Conservation (phyloP, 2,113 vertebrate species). For the Petaurus breviceps region DNA sequence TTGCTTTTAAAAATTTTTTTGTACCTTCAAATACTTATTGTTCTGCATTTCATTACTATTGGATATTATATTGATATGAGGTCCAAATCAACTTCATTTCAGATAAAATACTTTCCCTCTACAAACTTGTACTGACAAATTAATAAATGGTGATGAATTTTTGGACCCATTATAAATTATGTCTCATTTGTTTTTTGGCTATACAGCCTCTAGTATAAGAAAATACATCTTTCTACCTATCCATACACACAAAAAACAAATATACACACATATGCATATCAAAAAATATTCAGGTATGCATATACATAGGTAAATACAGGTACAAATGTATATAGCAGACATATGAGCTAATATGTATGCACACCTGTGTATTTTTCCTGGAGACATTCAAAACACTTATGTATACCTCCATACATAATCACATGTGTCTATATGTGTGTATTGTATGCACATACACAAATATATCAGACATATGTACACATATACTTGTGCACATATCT, state of each 20-base stretch:
- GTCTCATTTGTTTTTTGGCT: conserved; percentile 20
- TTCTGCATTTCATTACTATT: conserved; percentile 64
- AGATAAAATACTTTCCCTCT: conserved; percentile 23
- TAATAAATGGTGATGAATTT: conserved; percentile 32
- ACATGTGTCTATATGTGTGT: neutral
- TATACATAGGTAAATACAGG: neutral
- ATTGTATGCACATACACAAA: neutral
- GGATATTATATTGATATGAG: conserved; percentile 50
- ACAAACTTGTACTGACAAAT: conserved; percentile 46
- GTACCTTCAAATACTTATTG: conserved; percentile 60
- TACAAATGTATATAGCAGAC: neutral
- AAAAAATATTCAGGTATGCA: neutral
- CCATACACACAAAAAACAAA: too few species aligned
- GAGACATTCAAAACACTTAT: neutral
- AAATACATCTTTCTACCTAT: neutral
- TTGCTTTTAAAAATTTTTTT: conserved; percentile 13
- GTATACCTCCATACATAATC: neutral
- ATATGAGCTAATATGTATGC: neutral
- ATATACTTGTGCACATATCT: neutral
- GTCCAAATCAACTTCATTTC: conserved; percentile 52
- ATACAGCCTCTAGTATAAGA: neutral
- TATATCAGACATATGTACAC: neutral
- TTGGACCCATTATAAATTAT: conserved; percentile 56
- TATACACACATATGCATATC: neutral
- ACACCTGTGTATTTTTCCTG: neutral